Conservation (phyloP, 1,140 invertebrate genomes). For the Microplitis mediator region DNA sequence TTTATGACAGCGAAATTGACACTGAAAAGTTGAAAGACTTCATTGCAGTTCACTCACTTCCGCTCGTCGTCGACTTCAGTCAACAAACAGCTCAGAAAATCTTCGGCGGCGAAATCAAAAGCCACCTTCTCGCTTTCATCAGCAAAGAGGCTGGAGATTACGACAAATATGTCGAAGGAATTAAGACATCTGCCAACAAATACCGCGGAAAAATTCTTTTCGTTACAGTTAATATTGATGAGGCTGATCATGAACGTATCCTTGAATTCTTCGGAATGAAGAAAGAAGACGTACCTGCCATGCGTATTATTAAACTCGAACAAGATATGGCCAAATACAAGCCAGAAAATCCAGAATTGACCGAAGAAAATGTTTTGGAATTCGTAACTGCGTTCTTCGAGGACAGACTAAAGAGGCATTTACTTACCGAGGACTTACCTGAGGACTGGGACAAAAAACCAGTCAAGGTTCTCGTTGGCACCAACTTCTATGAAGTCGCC, state of each 20-base stretch:
- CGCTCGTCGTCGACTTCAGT: conserved; percentile 96
- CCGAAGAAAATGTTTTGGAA: conserved; percentile 75
- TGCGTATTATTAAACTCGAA: conserved; percentile 92
- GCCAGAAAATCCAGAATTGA: conserved; percentile 80
- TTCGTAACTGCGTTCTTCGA: conserved; percentile 90
- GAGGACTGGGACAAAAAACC: conserved; percentile 96
- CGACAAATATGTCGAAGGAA: conserved; percentile 77
- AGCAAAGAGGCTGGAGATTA: conserved; percentile 87
- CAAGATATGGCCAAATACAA: conserved; percentile 99
- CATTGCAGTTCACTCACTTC: conserved; percentile 83
- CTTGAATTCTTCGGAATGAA: conserved; percentile 99
- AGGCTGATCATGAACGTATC: conserved; percentile 95
- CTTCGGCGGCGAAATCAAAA: conserved; percentile 97
- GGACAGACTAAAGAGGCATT: conserved; percentile 92
- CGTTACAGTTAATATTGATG: conserved; percentile 93
- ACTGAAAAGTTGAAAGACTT: conserved; percentile 81
- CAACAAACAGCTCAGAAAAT: conserved; percentile 97
- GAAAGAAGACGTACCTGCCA: conserved; percentile 87
- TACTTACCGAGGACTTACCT: conserved; percentile 92
- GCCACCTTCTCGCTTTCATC: conserved; percentile 93
- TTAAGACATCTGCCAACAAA: conserved; percentile 82
- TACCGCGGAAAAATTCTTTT: conserved; percentile 92
- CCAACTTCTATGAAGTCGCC: conserved; percentile 95
- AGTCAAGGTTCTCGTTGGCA: conserved; percentile 93
- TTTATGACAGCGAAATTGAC: conserved; percentile 75